A percentile compares a stretch with the other conserved stretches of the same genome.
phyloP scores from a whole-genome alignment of 2,888 invertebrate species.

The Polyommatus iphigenia region DNA sequence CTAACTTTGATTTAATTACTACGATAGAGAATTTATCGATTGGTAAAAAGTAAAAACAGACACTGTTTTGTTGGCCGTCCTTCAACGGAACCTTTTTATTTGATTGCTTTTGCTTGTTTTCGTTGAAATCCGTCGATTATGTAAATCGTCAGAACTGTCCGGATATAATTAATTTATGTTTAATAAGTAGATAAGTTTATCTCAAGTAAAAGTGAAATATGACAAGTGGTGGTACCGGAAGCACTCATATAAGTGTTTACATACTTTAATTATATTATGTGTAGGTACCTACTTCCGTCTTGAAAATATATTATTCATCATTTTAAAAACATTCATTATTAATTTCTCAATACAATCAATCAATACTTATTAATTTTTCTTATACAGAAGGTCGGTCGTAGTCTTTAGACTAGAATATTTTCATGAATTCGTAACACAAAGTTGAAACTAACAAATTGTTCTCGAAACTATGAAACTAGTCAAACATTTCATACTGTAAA shows the following conservation, averaged over 20 bases:
- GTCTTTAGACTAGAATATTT: not conserved
- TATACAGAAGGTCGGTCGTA: not conserved
- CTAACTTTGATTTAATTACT: not conserved
- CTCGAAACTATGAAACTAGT: not conserved
- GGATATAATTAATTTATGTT: slow-evolving; percentile 13
- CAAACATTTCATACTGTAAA: not conserved
- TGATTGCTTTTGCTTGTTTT: slow-evolving; percentile 29
- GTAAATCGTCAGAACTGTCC: not conserved
- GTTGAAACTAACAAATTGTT: no score
- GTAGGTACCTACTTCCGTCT: not conserved
- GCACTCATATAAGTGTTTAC: not conserved
- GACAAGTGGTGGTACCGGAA: not conserved
- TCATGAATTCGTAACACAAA: not conserved
- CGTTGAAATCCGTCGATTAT: slow-evolving; percentile 22
- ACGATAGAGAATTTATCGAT: slow-evolving; percentile 6
- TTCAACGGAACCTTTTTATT: slow-evolving; percentile 19
- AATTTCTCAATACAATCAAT: no score
- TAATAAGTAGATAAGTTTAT: not conserved
- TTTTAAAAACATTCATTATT: not conserved
- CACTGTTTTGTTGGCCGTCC: slow-evolving; percentile 34
- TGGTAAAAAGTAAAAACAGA: slow-evolving; percentile 16
- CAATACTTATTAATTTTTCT: not conserved
- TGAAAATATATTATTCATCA: not conserved
- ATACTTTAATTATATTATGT: no score
- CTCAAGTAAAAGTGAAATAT: not conserved